Evolutionary conservation across 2,888 invertebrate species (phyloP), one percentile per base, ranked within the genome.

Genomic region (Periphyllus acericola): DNA sequence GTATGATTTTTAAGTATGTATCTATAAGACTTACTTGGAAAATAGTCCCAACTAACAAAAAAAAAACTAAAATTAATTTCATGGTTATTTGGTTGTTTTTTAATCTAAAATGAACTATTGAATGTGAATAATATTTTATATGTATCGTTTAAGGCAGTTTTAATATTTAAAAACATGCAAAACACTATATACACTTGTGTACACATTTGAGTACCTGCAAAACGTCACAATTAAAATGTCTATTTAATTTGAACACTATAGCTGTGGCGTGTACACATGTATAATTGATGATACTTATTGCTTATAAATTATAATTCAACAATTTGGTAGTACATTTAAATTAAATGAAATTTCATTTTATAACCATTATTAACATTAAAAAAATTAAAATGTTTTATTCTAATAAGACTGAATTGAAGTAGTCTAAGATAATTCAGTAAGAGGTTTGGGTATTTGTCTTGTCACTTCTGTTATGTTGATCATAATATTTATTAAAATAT

Each of bases 1-100:
- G 5, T 34, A 60, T 1, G n/a, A 79, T 36, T n/a, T 79, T 36
- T 66, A 81, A 46, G 25, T 34, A 46, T n/a, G n/a, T n/a, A n/a
- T n/a, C n/a, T n/a, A n/a, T 3, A 34, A 34, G 36, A 32, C 83
- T 66, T 83, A 83, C 83, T 75, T 83, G 83, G 21, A 75, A 29
- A 29, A 34, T 83, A 25, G 60, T 40, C 1, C 60, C 40, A 36
- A 29, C 14, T 29, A 83, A 1, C 21, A 83, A 83, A 4, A 83
- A 3, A 60, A 40, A 60, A 6, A 6, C 9, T 14, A 83, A 29
- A 60, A 29, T 40, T 5, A 40, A 75, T 60, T 83, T 40, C 83
- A 83, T 83, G 40, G 11, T 80, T 66, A 68, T 21, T 68, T 8
- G 4, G 29, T 32, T 52, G 32, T 34, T 82, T 34, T 34, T 71